Evolutionary conservation across 2,888 invertebrate genomes (phyloP).

Genomic region (Ichneumoninae sp.): DNA sequence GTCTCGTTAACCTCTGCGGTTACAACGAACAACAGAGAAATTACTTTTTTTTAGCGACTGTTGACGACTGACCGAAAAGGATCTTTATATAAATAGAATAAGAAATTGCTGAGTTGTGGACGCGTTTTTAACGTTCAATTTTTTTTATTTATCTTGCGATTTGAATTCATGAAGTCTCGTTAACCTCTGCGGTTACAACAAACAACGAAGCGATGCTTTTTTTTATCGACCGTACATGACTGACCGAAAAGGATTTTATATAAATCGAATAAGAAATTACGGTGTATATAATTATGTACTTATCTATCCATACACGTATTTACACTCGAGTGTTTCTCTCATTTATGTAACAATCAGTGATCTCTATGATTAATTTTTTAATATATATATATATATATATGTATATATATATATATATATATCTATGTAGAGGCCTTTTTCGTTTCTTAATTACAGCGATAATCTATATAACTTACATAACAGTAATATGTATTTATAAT

Average conservation of each 20-base stretch:
- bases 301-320: constrained; percentile 60
- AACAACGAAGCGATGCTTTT: not conserved
- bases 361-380: constrained; percentile 41
- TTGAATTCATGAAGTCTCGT: not conserved
- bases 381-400: constrained; percentile 26
- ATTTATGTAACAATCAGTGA: constrained; percentile 59
- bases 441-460: constrained; percentile 55
- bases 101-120: no score
- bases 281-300: constrained; percentile 61
- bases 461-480: constrained; percentile 60
- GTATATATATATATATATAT: no score
- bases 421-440: constrained; percentile 57
- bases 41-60: not conserved
- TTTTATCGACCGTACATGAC: not conserved
- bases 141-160: not conserved
- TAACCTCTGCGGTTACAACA: not conserved
- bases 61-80: not conserved
- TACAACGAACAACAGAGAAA: not conserved
- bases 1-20: not conserved
- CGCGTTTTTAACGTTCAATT: no score
- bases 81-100: constrained; percentile 21
- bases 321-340: constrained; percentile 64
- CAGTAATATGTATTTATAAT: constrained; percentile 58
- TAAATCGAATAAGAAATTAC: constrained; percentile 29
- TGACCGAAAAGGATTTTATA: constrained; percentile 3